Evolutionary conservation across 2,888 invertebrate species (phyloP).

Genomic region (Agriopis leucophaearia): DNA sequence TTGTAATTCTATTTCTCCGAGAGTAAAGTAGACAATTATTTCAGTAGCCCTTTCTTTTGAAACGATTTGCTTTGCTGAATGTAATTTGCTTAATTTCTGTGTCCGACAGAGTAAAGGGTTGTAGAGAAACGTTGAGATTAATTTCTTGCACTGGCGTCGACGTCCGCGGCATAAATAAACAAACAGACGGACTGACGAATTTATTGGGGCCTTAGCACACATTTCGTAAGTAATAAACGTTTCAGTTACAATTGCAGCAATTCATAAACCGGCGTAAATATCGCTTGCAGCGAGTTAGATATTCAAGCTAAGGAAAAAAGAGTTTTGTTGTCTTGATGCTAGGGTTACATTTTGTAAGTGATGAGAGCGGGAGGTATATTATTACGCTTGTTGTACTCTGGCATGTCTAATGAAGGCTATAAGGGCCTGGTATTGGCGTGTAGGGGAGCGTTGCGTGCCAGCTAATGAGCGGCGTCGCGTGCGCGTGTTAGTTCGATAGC

Average conservation of each 20-base stretch:
- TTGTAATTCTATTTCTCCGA: slow-evolving; percentile 86
- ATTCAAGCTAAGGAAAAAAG: slow-evolving; percentile 17
- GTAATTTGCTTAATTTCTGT: slow-evolving; percentile 83
- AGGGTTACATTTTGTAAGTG: slow-evolving; percentile 59
- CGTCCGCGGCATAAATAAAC: slow-evolving; percentile 42
- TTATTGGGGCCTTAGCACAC: slow-evolving; percentile 53
- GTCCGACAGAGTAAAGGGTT: slow-evolving; percentile 76
- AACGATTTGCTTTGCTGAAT: slow-evolving; percentile 82
- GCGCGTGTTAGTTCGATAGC: slow-evolving; percentile 74
- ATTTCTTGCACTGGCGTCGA: slow-evolving; percentile 49
- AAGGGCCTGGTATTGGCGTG: slow-evolving; percentile 43
- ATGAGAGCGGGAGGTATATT: slow-evolving; percentile 46
- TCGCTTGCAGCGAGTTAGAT: slow-evolving; percentile 41
- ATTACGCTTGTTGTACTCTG: slow-evolving; percentile 64
- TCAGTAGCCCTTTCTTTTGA: slow-evolving; percentile 85
- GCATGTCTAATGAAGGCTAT: slow-evolving; percentile 70
- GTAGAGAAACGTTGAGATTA: slow-evolving; percentile 54
- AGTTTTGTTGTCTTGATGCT: slow-evolving; percentile 26
- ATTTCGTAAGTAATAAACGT: slow-evolving; percentile 55
- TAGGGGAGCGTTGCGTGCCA: slow-evolving; percentile 69
- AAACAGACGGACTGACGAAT: slow-evolving; percentile 47
- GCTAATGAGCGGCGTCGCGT: slow-evolving; percentile 82
- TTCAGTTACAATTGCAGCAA: slow-evolving; percentile 53
- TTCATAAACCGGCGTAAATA: slow-evolving; percentile 44
- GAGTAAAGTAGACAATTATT: slow-evolving; percentile 86